Evolutionary conservation across 2,888 invertebrate species (phyloP), one percentile per base, ranked within the genome.

Genomic region (Macrophya alboannulata): DNA sequence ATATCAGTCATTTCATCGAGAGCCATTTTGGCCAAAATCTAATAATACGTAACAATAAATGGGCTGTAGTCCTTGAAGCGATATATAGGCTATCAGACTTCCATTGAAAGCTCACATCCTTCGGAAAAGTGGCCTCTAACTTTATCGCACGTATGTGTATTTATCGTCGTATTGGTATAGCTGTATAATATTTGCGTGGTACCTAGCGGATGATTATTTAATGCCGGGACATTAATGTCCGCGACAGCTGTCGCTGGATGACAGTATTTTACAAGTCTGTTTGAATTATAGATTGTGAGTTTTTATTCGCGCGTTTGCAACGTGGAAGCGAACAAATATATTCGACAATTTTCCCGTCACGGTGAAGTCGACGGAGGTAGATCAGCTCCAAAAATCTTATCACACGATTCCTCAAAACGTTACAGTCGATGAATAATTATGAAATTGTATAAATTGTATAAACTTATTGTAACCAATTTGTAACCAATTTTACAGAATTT

Each of bases 121-220:
- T 31, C 1, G 17, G 8, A 15, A 40, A 71, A n/a, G 17, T 15
- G 45, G 74, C 15, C 74, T 25, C 5, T 45, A 21, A 74, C 21
- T 74, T 74, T 74, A 21, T 45, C 15, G 21, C 12, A 65, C 6
- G 17, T 17, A 45, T n/a, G n/a, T 40, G 40, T n/a, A 72, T n/a
- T n/a, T 21, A 21, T 43, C 8, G 43, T n/a, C 17, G 72, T 40
- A 21, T 21, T 0, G 72, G 43, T 21, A 43, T 5, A 43, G 4
- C n/a, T 17, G 62, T 9, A 45, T 12, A 12, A 15, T 45, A 45
- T 45, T 45, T 10, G 74, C 45, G 17, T 21, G 74, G 43, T 17
- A n/a, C 45, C n/a, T 25, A 45, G 45, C 21, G 45, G 45, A 45
- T 74, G 25, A 74, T 45, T 74, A 21, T 74, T 74, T 21, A 74